Evolutionary conservation across 2,797 vertebrate species (phyloP), one percentile per base, ranked within the genome.

Genomic region (Orientallactaga sibirica): DNA sequence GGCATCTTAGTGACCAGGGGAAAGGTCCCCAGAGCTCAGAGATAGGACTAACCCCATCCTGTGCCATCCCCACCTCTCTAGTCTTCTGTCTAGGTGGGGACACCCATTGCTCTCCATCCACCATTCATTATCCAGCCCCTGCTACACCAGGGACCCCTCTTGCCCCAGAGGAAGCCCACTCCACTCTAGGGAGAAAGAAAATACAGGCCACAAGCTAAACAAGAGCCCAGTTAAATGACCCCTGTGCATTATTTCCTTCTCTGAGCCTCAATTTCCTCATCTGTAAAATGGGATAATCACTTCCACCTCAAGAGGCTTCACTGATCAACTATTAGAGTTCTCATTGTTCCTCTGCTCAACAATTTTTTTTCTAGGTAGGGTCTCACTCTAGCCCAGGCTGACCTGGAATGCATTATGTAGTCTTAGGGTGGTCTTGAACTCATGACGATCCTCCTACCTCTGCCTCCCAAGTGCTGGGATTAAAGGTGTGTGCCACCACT

Each of bases 261-360:
- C 70, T 55, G 52, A 67, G 41, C 52, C 73, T 96, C 88, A 52
- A 68, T 93, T 85, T 94, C 48, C n/a, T 68, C 79, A 22, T 37
- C 81, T 93, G 81, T 55, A 24, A 91, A 91, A 66, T 4, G 73
- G 55, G 33, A 3, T 18, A 29, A 67, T 58, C 64, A n/a, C 29
- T 29, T 18, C 77, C 24, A n/a, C 25, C 58, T 33, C 1, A 0
- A 0, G 74, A 52, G 67, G 76, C 12, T 14, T 64, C 41, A n/a
- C 6, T 1, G n/a, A 12, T 8, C 4, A 7, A 18, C 79, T 14
- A 14, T 9, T 29, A 9, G 5, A n/a, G 37, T 37, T 52, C 24
- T 20, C 74, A 87, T 66, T 22, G 19, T 74, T 14, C 33, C 11
- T 48, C 68, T 68, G 93, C 87, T 24, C 82, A 3, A 66, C 83